Evolutionary conservation across 2,113 vertebrate genomes (phyloP).

Genomic region (Sphaerodactylus townsendi): DNA sequence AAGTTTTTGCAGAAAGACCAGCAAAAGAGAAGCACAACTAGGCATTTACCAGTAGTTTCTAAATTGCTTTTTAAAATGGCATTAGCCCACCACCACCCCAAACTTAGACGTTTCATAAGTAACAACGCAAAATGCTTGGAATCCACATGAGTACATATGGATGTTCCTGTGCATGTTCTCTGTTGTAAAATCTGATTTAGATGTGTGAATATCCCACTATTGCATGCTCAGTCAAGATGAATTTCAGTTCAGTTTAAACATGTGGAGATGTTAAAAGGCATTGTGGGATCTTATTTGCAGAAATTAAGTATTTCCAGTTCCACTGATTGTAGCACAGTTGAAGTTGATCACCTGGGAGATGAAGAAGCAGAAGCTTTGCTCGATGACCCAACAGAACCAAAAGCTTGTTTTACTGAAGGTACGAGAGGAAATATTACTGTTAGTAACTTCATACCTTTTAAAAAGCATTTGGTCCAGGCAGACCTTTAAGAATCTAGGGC

Average conservation of each 20-base stretch:
- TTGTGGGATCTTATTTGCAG: slow-evolving; percentile 73
- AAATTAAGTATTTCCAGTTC: slow-evolving; percentile 79
- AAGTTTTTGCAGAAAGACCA: not conserved
- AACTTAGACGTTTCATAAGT: slow-evolving; percentile 33
- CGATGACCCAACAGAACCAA: slow-evolving; percentile 83
- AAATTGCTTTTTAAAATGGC: not conserved
- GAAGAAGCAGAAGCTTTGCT: slow-evolving; percentile 79
- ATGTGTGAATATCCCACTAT: slow-evolving; percentile 40
- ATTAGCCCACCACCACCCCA: not conserved
- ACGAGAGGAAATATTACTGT: slow-evolving; percentile 39
- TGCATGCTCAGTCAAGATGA: slow-evolving; percentile 61
- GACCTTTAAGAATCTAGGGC: not conserved
- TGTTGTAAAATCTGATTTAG: slow-evolving; percentile 62
- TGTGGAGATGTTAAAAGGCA: slow-evolving; percentile 30
- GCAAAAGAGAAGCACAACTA: not conserved
- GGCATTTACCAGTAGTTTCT: not conserved
- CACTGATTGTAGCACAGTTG: slow-evolving; percentile 94
- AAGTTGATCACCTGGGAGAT: slow-evolving; percentile 77
- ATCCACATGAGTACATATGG: not conserved
- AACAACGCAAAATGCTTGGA: not conserved
- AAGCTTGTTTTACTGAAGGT: slow-evolving; percentile 89
- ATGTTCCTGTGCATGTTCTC: slow-evolving; percentile 30
- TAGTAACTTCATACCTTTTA: not conserved
- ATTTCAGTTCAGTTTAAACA: slow-evolving; percentile 10
- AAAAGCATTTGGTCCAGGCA: not conserved